Evolutionary conservation across 2,797 vertebrate species (phyloP), one percentile per base, ranked within the genome.

Genomic region (Onychomys torridus): DNA sequence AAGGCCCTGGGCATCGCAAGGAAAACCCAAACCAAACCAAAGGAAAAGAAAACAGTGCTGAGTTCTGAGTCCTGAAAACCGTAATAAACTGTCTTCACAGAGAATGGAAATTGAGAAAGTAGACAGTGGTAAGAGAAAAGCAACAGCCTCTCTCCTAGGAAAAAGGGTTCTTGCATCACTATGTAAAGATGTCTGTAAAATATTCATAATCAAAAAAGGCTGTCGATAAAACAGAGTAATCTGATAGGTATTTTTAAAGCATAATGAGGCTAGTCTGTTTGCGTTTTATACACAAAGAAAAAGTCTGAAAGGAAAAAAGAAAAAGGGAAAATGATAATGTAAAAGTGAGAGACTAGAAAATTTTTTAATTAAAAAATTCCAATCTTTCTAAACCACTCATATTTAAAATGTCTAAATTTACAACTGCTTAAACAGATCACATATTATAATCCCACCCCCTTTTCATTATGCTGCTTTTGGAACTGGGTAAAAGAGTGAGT

Each of bases 281-380:
- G 29, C 5, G 23, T 23, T 88, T 89, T 91, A 21, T 23, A 89
- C 8, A 25, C 40, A 55, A 76, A 85, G 65, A 77, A 96, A 95
- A 95, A 79, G 4, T 67, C 59, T 78, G 57, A 95, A 94, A 87
- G 61, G 65, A 91, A 43, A 83, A 92, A 86, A 19, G n/a, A 37
- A 94, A 73, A 61, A 84, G 46, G 11, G n/a, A 73, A 71, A 90
- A 79, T 49, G 37, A 87, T 49, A 85, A 95, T 59, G 34, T 61
- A 0, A 61, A 96, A 86, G 32, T 96, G 67, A 49, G 25, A 90
- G 49, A 75, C 57, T 87, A 25, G n/a, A 55, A 90, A 46, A 92
- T 78, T 94, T 95, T 95, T 93, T 93, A 61, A 76, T 88, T 65
- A 46, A 92, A 88, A 63, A 93, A 65, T 21, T 67, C 90, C 37